These are phyloP conservation scores for Isoperla grammatica DNA, from an alignment of 2,888 invertebrate genomes.

Conservation along the genomic window DNA sequence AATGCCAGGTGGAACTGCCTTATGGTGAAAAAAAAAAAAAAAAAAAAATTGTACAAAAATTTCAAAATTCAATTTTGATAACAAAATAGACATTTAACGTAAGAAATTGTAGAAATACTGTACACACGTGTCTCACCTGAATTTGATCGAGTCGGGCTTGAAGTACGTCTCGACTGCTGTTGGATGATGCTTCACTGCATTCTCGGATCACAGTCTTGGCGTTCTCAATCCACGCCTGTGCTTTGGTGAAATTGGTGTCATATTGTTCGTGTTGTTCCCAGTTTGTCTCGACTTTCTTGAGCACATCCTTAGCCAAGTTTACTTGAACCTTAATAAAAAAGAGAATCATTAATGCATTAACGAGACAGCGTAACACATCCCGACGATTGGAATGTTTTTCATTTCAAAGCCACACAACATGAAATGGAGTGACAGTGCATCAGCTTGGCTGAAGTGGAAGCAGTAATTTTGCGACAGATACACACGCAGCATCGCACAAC, in stretches of 20 bases:
- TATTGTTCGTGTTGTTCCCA: slow-evolving; percentile 79
- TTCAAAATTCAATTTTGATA: neutral
- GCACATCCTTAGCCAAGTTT: slow-evolving; percentile 81
- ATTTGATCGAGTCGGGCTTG: slow-evolving; percentile 66
- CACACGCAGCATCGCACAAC: too few relatives aligned
- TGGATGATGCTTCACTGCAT: slow-evolving; percentile 72
- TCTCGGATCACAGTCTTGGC: slow-evolving; percentile 76
- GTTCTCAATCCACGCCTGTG: slow-evolving; percentile 79
- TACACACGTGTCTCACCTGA: too few relatives aligned
- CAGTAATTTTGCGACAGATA: too few relatives aligned
- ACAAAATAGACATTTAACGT: slow-evolving; percentile 1
- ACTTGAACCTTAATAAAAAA: slow-evolving; percentile 56
- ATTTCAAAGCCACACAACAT: too few relatives aligned
- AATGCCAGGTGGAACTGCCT: neutral
- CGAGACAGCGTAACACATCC: slow-evolving; percentile 11
- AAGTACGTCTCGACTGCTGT: slow-evolving; percentile 70
- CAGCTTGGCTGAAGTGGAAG: too few relatives aligned
- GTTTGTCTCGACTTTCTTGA: slow-evolving; percentile 86
- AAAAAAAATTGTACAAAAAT: too few relatives aligned
- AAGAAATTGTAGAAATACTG: neutral
- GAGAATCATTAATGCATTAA: slow-evolving; percentile 9
- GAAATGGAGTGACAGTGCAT: too few relatives aligned
- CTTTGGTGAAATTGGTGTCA: slow-evolving; percentile 66
- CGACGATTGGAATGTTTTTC: too few relatives aligned
- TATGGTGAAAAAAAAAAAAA: too few relatives aligned